These are phyloP conservation scores for Caenorhabditis sulstoni DNA, from an alignment of 2,888 invertebrate species.

Conservation along the genomic window DNA sequence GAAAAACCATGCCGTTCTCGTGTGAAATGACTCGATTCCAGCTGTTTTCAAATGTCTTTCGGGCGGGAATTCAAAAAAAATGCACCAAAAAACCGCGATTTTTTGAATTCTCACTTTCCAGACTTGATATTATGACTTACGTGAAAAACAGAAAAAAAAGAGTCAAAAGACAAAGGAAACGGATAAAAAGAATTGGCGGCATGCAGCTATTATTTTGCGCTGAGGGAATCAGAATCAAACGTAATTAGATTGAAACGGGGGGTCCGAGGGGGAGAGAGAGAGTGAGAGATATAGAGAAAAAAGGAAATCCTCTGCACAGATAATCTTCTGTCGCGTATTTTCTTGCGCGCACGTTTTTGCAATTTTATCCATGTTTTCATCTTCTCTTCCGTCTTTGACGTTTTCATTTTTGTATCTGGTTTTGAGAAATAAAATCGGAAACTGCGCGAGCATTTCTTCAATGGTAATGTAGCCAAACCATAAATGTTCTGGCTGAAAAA, in stretches of 20 bases:
- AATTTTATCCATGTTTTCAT: slow-evolving; percentile 1
- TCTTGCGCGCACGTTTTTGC: background rate
- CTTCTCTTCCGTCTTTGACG: slow-evolving; percentile 19
- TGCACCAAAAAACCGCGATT: too few relatives aligned
- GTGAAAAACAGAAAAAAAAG: background rate
- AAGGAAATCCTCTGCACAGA: slow-evolving; percentile 25
- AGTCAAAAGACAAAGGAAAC: background rate
- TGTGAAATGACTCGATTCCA: too few relatives aligned
- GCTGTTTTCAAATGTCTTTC: too few relatives aligned
- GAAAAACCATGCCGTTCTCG: too few relatives aligned
- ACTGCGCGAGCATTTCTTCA: too few relatives aligned
- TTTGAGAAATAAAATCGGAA: too few relatives aligned
- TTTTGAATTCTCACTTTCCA: background rate
- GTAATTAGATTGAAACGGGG: slow-evolving; percentile 47
- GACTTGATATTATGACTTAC: background rate
- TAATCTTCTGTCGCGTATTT: slow-evolving; percentile 27
- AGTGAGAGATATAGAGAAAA: background rate
- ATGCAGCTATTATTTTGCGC: slow-evolving; percentile 4
- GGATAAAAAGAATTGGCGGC: background rate
- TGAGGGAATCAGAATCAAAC: slow-evolving; percentile 19
- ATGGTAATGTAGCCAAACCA: too few relatives aligned
- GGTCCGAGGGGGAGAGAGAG: background rate
- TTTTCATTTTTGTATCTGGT: background rate
- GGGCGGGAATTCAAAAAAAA: too few relatives aligned
- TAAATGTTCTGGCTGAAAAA: too few relatives aligned